Base-by-base conservation (phyloP, 2,888 invertebrate genomes). In the Drosophila kanekoi region DNA sequence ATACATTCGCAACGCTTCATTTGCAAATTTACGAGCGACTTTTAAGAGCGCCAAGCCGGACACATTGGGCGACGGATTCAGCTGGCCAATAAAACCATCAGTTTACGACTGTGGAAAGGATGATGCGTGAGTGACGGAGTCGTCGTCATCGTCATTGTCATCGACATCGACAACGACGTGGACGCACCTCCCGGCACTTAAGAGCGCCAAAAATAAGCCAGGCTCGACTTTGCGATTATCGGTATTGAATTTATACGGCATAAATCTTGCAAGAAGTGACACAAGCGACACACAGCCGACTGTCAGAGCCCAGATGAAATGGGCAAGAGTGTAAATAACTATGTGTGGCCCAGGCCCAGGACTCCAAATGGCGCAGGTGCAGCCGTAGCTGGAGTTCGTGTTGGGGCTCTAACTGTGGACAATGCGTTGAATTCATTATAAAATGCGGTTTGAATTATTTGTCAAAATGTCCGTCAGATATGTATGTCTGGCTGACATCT, bases 401-500 rank as follows among this genome's bases (percentile, higher is more conserved):
- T 28, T 53, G 40, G 23, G 5, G 18, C 54, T 45, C 64, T 65
- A 61, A 65, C 37, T 64, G 57, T 64, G 58, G 65, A 44, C 43
- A 45, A 52, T 16, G 43, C 37, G 61, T 52, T 64, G 70, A 75
- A 85, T 79, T 79, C 77, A 84, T 82, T 82, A 82, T 79, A 79
- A 80, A 78, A 70, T 82, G 79, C 69, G 85, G 81, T 74, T 81
- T 72, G 72, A 82, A 81, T 82, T 87, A 87, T 85, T 81, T 86
- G 87, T 85, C 87, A 79, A 58, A 72, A 72, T 73, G 75, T 60
- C 57, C 47, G 40, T 63, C 8, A 28, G 57, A 70, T 68, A 71
- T 62, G 77, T 65, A 66, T 67, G 82, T 77, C 79, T 79, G 72
- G 40, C 48, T 23, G 47, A 11, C 32, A 32, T 35, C 51, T 40